Evolutionary conservation across 2,113 vertebrate genomes (phyloP), one percentile per base, ranked within the genome.

Genomic region (Sterrhoptilus dennistouni): DNA sequence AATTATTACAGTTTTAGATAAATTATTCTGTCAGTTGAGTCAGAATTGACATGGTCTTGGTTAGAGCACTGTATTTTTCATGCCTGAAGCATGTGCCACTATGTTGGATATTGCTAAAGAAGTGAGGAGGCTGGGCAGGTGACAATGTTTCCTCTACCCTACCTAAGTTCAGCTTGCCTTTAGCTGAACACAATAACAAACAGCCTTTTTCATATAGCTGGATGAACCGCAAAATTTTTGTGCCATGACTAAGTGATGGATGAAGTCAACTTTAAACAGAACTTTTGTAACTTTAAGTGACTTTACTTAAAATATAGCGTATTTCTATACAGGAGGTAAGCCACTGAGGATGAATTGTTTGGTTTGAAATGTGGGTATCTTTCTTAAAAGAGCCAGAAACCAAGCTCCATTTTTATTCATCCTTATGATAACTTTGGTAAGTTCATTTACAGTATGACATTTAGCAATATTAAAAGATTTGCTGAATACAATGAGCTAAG

Each of bases 401-500:
- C 20, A 68, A 74, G 38, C 5, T 59, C 52, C 9, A 31, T 87
- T 96, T 82, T 85, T 87, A 94, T 96, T 94, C 27, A 84, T 56
- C 36, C 6, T 14, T 85, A 12, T 17, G 16, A 6, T 83, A 72
- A 47, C 11, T 72, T 84, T 2, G 7, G 4, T 89, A 69, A 91
- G 12, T 87, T 82, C 52, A 53, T 61, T 79, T 93, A 68, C 6
- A 79, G 23, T 54, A 53, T 54, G 68, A 64, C 9, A 12, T 75
- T 94, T 66, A 82, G 44, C 90, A 81, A 74, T 71, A 87, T 91
- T 94, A 86, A 85, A 94, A 65, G 45, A 6, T 96, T 97, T 90
- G 9, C 82, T 90, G 71, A 96, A 84, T 8, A 57, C 12, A 81
- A 15, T 15, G 23, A 28, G 25, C 65, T 66, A 93, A 56, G 47